Conservation (phyloP, 2,797 vertebrate genomes). For the Coregonus ussuriensis region DNA sequence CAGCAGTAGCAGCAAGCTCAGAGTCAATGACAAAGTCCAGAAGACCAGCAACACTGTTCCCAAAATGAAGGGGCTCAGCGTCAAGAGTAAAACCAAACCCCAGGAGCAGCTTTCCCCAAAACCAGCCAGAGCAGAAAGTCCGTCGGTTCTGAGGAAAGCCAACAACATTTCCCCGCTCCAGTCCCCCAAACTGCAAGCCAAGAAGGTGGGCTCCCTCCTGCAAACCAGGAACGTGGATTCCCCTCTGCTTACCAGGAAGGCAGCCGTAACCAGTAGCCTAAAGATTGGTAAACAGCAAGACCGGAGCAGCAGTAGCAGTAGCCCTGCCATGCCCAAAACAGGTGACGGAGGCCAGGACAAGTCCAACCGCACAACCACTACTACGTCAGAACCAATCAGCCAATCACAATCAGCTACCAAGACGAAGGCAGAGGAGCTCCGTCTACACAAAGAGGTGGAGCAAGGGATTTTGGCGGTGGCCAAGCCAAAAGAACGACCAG, state of each 20-base stretch:
- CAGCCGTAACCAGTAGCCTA: slow-evolving; percentile 45
- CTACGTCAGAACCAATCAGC: neutral
- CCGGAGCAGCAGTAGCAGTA: slow-evolving; percentile 24
- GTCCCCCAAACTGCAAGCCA: slow-evolving; percentile 66
- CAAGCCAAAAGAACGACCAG: slow-evolving; percentile 47
- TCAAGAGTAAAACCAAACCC: slow-evolving; percentile 78
- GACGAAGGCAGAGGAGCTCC: slow-evolving; percentile 23
- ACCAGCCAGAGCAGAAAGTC: slow-evolving; percentile 49
- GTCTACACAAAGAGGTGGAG: slow-evolving; percentile 17
- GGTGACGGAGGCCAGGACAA: slow-evolving; percentile 34
- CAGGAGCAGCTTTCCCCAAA: slow-evolving; percentile 58
- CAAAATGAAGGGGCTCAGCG: slow-evolving; percentile 79
- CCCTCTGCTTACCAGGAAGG: slow-evolving; percentile 56
- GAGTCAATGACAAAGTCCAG: slow-evolving; percentile 69
- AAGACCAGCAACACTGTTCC: slow-evolving; percentile 72
- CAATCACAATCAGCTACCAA: slow-evolving; percentile 10
- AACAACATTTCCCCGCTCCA: slow-evolving; percentile 61
- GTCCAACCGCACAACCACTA: slow-evolving; percentile 4
- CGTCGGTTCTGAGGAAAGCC: slow-evolving; percentile 62
- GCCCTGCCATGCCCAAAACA: slow-evolving; percentile 30
- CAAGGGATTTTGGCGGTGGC: slow-evolving; percentile 18
- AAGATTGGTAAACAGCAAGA: slow-evolving; percentile 54
- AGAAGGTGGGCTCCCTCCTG: neutral
- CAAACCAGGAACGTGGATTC: neutral
- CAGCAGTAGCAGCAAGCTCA: slow-evolving; percentile 61